phyloP scores from a whole-genome alignment of 1,140 invertebrate genomes.

The Diorhabda carinulata region DNA sequence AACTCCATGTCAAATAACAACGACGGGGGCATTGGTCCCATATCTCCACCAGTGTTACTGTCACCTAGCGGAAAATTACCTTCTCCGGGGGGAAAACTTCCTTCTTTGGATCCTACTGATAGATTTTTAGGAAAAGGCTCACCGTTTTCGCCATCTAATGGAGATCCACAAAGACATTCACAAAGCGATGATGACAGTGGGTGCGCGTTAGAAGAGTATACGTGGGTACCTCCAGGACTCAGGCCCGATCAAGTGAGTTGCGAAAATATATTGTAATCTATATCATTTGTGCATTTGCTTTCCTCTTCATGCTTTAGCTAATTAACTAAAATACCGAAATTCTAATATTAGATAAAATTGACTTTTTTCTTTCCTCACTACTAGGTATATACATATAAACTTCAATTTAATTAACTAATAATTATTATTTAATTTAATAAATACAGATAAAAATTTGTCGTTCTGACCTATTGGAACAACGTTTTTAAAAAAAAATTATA shows the following conservation, averaged over 20 bases:
- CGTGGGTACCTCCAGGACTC: constrained; percentile 94
- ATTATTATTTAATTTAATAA: too few species aligned
- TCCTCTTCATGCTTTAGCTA: too few species aligned
- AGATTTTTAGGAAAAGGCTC: constrained; percentile 51
- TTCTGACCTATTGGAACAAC: too few species aligned
- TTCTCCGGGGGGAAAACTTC: constrained; percentile 43
- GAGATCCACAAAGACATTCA: constrained; percentile 79
- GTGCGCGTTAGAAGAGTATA: constrained; percentile 95
- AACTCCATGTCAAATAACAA: constrained; percentile 35
- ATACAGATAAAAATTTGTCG: too few species aligned
- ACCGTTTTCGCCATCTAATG: constrained; percentile 39
- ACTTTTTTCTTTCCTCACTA: too few species aligned
- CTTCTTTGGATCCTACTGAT: constrained; percentile 50
- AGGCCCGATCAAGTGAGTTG: constrained; percentile 85
- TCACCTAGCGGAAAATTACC: constrained; percentile 40
- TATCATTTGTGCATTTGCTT: background rate
- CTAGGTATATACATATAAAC: too few species aligned
- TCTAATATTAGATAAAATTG: too few species aligned
- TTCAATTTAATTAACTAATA: too few species aligned
- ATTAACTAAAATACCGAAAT: too few species aligned
- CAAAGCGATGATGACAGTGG: constrained; percentile 96
- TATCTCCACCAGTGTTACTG: constrained; percentile 36
- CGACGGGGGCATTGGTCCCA: constrained; percentile 27
- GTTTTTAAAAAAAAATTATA: too few species aligned
- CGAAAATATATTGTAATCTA: background rate